Evolutionary conservation across 1,140 invertebrate genomes (phyloP).

Genomic region (Magallana ariakensis): DNA sequence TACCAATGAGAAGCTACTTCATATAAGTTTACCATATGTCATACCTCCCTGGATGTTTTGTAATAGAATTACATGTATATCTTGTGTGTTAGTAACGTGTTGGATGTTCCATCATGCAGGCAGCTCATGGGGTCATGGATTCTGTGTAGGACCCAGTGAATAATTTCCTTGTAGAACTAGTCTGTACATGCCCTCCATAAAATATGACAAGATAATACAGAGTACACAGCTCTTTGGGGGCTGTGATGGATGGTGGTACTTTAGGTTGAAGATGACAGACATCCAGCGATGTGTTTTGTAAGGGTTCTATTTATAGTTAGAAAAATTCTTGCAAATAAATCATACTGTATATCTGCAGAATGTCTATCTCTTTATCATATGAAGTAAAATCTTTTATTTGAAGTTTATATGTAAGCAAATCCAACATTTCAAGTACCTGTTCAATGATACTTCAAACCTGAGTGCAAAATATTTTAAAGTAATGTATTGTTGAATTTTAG

Average conservation of each 20-base stretch:
- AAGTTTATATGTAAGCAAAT: no score
- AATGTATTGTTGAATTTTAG: no score
- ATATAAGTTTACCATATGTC: slow-evolving; percentile 5
- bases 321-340: no score
- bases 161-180: neutral
- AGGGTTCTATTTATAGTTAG: no score
- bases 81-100: neutral
- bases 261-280: no score
- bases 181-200: neutral
- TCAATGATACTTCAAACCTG: no score
- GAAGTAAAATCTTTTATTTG: no score
- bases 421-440: no score
- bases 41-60: neutral
- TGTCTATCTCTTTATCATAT: no score
- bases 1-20: neutral
- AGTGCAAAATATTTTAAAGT: no score
- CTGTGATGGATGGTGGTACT: neutral
- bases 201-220: slow-evolving; percentile 26
- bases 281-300: no score
- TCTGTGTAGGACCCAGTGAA: neutral
- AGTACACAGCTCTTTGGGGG: neutral
- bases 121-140: slow-evolving; percentile 4
- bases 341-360: no score
- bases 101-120: neutral
- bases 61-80: neutral